Evolutionary conservation across 1,140 invertebrate species (phyloP).

Genomic region (Pteromalus puparum): DNA sequence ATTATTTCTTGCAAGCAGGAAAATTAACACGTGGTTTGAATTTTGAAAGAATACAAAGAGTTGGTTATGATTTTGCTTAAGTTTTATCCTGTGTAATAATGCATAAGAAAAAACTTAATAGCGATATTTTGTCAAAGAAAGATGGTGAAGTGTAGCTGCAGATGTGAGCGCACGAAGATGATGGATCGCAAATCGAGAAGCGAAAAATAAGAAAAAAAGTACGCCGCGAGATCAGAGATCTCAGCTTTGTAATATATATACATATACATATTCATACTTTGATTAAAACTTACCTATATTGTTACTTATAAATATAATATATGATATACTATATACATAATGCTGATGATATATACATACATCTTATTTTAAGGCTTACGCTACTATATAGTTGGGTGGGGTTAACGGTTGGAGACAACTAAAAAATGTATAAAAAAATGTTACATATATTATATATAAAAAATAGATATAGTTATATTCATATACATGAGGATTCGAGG

Average conservation of each 20-base stretch:
- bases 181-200: constrained; percentile 28
- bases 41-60: background rate
- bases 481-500: constrained; percentile 38
- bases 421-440: constrained; percentile 63
- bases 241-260: constrained; percentile 58
- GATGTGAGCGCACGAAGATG: background rate
- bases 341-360: constrained; percentile 63
- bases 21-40: background rate
- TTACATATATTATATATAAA: constrained; percentile 58
- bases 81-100: background rate
- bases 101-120: constrained; percentile 21
- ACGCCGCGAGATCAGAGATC: constrained; percentile 54
- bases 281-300: constrained; percentile 60
- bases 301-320: constrained; percentile 61
- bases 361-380: constrained; percentile 64
- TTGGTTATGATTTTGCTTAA: constrained; percentile 22
- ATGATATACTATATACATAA: constrained; percentile 61
- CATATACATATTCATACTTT: constrained; percentile 55
- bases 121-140: background rate
- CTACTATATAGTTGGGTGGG: constrained; percentile 62
- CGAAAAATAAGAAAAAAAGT: constrained; percentile 14
- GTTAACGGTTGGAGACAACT: constrained; percentile 61
- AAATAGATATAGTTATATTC: constrained; percentile 51
- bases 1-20: background rate
- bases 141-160: background rate